These are phyloP conservation scores for Onychorhynchus coronatus DNA, from an alignment of 2,113 vertebrate species.

Conservation along the genomic window DNA sequence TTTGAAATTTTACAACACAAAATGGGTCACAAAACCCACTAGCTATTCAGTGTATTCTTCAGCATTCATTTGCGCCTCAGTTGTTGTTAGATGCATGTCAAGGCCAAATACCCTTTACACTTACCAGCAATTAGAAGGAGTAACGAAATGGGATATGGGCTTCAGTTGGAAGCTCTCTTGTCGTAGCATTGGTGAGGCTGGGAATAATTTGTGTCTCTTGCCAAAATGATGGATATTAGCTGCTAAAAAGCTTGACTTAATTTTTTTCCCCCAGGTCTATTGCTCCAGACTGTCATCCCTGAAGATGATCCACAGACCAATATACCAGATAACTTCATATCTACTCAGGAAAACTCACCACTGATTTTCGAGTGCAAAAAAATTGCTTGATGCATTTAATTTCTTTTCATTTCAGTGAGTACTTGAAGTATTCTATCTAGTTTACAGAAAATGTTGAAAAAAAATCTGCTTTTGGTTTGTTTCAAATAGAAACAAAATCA, in stretches of 20 bases:
- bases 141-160: neutral
- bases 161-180: neutral
- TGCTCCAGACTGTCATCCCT: neutral
- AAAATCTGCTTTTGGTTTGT: neutral
- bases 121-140: neutral
- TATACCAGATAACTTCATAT: neutral
- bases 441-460: neutral
- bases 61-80: neutral
- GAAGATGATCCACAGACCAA: neutral
- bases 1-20: neutral
- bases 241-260: neutral
- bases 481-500: neutral
- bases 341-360: neutral
- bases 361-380: neutral
- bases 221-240: neutral
- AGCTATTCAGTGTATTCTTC: neutral
- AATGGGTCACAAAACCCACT: neutral
- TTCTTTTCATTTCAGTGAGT: neutral
- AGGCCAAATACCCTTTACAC: neutral
- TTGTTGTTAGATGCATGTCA: neutral
- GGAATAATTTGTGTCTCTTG: neutral
- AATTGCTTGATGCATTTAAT: neutral
- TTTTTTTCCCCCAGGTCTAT: neutral
- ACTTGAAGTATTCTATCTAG: neutral
- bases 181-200: neutral